Evolutionary conservation across 2,888 invertebrate genomes (phyloP).

Genomic region (Aporophyla lueneburgensis): DNA sequence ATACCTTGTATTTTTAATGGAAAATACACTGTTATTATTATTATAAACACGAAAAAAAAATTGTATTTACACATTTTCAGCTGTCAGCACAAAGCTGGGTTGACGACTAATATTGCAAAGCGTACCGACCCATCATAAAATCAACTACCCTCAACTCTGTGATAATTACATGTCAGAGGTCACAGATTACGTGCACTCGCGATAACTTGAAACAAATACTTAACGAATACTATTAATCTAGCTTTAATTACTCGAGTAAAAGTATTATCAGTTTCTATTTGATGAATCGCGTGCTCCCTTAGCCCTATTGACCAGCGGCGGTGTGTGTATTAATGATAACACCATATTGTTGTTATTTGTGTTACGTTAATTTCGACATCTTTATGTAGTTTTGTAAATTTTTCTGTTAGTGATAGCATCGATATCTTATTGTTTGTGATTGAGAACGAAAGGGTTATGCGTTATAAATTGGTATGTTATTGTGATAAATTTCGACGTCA

Average conservation of each 20-base stretch:
- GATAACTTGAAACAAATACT: constrained; percentile 52
- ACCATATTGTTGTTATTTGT: constrained; percentile 3
- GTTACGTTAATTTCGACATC: constrained; percentile 22
- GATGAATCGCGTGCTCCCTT: constrained; percentile 8
- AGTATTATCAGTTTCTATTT: constrained; percentile 42
- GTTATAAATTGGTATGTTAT: background rate
- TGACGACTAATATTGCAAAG: constrained; percentile 25
- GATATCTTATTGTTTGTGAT: background rate
- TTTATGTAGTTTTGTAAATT: constrained; percentile 2
- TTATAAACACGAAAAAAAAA: constrained; percentile 38
- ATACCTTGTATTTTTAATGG: constrained; percentile 52
- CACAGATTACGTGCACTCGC: constrained; percentile 24
- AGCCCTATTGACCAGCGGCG: constrained; percentile 12
- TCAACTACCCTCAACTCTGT: constrained; percentile 72
- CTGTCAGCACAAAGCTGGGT: constrained; percentile 28
- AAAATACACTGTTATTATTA: constrained; percentile 42
- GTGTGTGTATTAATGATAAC: constrained; percentile 25
- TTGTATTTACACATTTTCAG: constrained; percentile 67
- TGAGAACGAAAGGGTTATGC: background rate
- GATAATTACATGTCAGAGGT: constrained; percentile 66
- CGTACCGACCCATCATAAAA: constrained; percentile 24
- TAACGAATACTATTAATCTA: constrained; percentile 43
- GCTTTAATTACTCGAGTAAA: constrained; percentile 38
- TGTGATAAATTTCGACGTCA: background rate
- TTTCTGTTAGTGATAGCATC: constrained; percentile 9